Evolutionary conservation across 2,797 vertebrate species (phyloP).

Genomic region (Limosa lapponica): DNA sequence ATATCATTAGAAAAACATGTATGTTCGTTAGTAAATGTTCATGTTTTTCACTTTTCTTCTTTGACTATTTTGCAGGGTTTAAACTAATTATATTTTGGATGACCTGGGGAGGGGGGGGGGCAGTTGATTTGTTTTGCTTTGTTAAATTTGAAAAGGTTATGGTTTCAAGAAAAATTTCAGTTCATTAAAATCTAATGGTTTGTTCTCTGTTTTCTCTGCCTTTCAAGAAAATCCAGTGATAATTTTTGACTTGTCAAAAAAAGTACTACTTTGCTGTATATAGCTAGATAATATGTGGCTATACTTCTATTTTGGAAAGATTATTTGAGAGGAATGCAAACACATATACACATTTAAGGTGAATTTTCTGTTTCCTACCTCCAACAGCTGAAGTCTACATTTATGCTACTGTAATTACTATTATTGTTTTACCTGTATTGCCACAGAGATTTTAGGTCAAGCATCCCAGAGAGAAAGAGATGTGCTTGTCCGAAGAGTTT

Average conservation of each 20-base stretch:
- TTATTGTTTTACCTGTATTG: not conserved
- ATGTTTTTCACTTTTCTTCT: not conserved
- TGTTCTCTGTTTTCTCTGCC: not conserved
- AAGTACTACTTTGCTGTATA: not conserved
- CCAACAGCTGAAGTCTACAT: not conserved
- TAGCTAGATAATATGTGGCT: not conserved
- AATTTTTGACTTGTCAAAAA: not conserved
- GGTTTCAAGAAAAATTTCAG: not conserved
- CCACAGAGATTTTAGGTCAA: not conserved
- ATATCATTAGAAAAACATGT: not conserved
- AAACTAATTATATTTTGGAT: not conserved
- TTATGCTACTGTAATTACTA: not conserved
- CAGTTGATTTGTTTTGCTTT: not conserved
- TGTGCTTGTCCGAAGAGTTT: not conserved
- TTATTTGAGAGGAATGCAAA: not conserved
- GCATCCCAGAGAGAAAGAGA: not conserved
- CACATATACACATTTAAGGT: not conserved
- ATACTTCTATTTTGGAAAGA: not conserved
- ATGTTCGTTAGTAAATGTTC: not conserved
- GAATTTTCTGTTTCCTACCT: not conserved
- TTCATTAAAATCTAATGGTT: not conserved
- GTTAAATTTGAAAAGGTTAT: not conserved
- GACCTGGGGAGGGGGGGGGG: fast-evolving
- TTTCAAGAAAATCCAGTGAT: not conserved
- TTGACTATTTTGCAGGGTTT: not conserved